A percentile compares a stretch with the other conserved stretches of the same genome.
These are phyloP conservation scores for Kradibia gibbosae DNA, from an alignment of 1,140 invertebrate species.

Conservation along the genomic window DNA sequence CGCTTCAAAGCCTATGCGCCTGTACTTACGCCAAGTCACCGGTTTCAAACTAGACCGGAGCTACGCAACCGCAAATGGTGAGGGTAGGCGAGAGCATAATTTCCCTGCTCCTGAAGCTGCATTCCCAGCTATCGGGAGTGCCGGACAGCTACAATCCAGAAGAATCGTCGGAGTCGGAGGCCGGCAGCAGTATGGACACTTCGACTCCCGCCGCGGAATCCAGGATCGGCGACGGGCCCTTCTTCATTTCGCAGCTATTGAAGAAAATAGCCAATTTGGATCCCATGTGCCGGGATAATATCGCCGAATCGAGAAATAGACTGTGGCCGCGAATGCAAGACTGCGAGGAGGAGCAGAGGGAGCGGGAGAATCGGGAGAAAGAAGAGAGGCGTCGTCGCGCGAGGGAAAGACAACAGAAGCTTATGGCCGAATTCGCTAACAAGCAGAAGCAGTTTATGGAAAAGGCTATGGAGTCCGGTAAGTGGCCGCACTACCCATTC, in stretches of 20 bases:
- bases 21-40: background rate
- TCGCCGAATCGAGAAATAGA: slow-evolving; percentile 79
- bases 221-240: slow-evolving; percentile 89
- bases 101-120: slow-evolving; percentile 91
- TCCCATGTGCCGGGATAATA: slow-evolving; percentile 77
- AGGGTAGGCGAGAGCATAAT: slow-evolving; percentile 92
- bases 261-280: slow-evolving; percentile 82
- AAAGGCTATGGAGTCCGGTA: slow-evolving; percentile 81
- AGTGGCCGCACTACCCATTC: slow-evolving; percentile 8
- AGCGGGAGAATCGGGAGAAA: slow-evolving; percentile 81
- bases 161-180: slow-evolving; percentile 71
- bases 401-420: slow-evolving; percentile 89
- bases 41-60: slow-evolving; percentile 48
- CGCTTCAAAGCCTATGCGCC: too few species aligned
- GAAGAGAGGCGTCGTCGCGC: slow-evolving; percentile 88
- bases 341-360: slow-evolving; percentile 81
- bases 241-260: slow-evolving; percentile 86
- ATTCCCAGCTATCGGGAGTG: slow-evolving; percentile 89
- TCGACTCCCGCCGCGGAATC: slow-evolving; percentile 62
- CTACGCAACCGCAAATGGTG: slow-evolving; percentile 60
- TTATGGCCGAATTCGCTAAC: slow-evolving; percentile 94
- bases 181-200: slow-evolving; percentile 57
- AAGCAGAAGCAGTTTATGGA: slow-evolving; percentile 94
- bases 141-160: slow-evolving; percentile 84
- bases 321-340: slow-evolving; percentile 87